These are phyloP conservation scores for Tinea pellionella DNA, from an alignment of 2,888 invertebrate genomes.

Conservation along the genomic window DNA sequence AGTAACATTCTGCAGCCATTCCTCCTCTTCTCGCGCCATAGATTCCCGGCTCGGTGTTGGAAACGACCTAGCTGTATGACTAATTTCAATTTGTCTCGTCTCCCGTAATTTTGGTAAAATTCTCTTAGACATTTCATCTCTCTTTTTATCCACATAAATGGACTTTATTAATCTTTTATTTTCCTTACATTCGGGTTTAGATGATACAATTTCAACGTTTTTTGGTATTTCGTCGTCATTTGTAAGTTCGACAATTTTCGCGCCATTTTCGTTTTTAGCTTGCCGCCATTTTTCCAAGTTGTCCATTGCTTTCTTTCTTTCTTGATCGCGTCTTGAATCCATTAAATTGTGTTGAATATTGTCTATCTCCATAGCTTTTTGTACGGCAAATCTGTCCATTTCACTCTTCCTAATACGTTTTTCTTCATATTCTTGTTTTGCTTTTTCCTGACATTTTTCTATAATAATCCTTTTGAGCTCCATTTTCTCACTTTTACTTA, in stretches of 20 bases:
- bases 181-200: slow-evolving; percentile 25
- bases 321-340: slow-evolving; percentile 71
- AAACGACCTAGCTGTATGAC: slow-evolving; percentile 80
- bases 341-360: slow-evolving; percentile 69
- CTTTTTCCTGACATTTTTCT: slow-evolving; percentile 64
- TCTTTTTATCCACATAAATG: slow-evolving; percentile 46
- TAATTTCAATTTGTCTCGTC: slow-evolving; percentile 70
- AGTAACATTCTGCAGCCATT: slow-evolving; percentile 84
- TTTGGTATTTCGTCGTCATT: slow-evolving; percentile 17
- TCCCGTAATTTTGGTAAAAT: slow-evolving; percentile 69
- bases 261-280: slow-evolving; percentile 24
- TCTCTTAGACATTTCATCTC: slow-evolving; percentile 39
- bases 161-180: slow-evolving; percentile 30
- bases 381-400: slow-evolving; percentile 66
- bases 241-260: slow-evolving; percentile 12
- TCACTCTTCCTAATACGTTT: slow-evolving; percentile 60
- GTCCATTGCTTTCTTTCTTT: slow-evolving; percentile 73
- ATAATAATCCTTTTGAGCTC: slow-evolving; percentile 67
- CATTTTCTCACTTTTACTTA: slow-evolving; percentile 69
- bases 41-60: slow-evolving; percentile 87
- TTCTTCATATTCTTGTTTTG: slow-evolving; percentile 65
- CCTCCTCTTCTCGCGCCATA: slow-evolving; percentile 75
- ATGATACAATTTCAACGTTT: slow-evolving; percentile 21
- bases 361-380: slow-evolving; percentile 60
- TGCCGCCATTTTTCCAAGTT: slow-evolving; percentile 73